phyloP scores from a whole-genome alignment of 1,140 invertebrate species.

The Saccostrea glomerata region DNA sequence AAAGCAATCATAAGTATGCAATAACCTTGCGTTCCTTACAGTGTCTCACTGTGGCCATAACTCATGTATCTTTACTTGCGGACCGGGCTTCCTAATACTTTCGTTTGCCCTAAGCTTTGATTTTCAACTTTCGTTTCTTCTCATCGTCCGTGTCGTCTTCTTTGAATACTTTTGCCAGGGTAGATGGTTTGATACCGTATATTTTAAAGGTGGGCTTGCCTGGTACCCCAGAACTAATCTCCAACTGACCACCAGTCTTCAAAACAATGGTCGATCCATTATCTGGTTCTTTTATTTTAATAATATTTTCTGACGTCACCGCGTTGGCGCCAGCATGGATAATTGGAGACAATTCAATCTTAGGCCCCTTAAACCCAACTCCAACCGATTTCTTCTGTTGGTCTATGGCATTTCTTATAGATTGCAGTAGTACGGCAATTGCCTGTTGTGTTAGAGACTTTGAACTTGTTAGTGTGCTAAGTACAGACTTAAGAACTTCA shows the following conservation, averaged over 20 bases:
- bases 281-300: background rate
- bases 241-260: background rate
- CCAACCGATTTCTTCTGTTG: background rate
- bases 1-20: background rate
- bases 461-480: background rate
- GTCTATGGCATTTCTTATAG: background rate
- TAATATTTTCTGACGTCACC: slow-evolving; percentile 15
- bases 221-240: background rate
- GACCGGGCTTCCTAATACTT: background rate
- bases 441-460: background rate
- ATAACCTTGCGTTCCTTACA: background rate
- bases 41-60: no score
- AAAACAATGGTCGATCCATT: background rate
- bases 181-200: background rate
- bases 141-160: background rate
- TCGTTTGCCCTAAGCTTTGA: background rate
- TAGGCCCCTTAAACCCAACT: background rate
- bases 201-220: background rate
- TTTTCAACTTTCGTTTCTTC: background rate
- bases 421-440: background rate
- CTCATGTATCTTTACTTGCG: no score
- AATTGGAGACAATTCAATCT: background rate
- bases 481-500: background rate
- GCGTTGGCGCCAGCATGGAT: slow-evolving; percentile 4
- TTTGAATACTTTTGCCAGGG: background rate